Evolutionary conservation across 2,888 invertebrate genomes (phyloP), one percentile per base, ranked within the genome.

Genomic region (Matsumyia berberina): DNA sequence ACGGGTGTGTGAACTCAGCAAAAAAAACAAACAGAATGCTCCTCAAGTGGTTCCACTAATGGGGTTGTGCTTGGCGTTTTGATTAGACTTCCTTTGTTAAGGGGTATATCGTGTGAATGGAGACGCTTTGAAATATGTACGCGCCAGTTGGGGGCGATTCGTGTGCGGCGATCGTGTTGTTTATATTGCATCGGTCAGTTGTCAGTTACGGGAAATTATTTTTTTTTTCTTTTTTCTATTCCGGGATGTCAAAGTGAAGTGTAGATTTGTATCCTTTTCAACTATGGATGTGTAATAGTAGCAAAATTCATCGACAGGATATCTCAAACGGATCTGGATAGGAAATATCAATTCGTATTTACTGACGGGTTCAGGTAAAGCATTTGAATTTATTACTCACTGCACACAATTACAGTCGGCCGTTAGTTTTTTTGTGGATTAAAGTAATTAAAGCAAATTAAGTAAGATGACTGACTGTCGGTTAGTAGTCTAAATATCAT

Each of bases 61-160:
- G 39, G 64, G 70, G 85, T 79, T 85, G 79, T 79, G 83, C 74
- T 85, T 74, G 64, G 74, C 70, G 64, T 58, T 80, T 85, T 85
- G 85, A 85, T 85, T 85, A 85, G 76, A 85, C 74, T 85, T 85
- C 85, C 85, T 80, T 85, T 85, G 79, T 66, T 76, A 66, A 64
- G 79, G 80, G 80, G 66, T 74, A 46, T 24, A 62, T 69, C 69
- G 83, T 74, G 79, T 78, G 79, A 85, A 80, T 70, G 66, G 80
- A 70, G 51, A 64, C 57, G 57, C 33, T 79, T 58, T 49, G 37
- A 9, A 15, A 5, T 3, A 58, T 70, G n/a, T n/a, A 70, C 33
- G 29, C 60, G 17, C 60, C 76, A 85, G 83, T 83, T 73, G 73
- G 9, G 19, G 57, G 55, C 57, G 73, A 58, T 69, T 62, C 73